Conservation (phyloP, 30 jellyfish, hydroid and myxozoan genomes). For the Aurelia sp. region DNA sequence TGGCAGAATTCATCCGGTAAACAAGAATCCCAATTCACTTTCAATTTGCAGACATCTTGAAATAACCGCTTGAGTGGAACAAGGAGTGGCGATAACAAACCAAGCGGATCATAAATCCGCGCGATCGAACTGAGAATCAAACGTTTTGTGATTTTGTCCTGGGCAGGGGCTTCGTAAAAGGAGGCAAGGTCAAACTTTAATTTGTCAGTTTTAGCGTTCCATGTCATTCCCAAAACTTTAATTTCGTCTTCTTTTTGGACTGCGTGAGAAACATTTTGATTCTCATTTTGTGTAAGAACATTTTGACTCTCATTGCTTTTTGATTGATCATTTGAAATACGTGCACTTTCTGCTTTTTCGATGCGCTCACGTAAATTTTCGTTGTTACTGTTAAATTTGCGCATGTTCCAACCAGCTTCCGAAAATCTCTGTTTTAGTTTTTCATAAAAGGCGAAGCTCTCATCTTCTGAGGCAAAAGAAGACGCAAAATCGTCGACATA, state of each 20-base stretch:
- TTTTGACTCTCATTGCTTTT: no score
- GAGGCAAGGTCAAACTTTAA: neutral
- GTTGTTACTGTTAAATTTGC: slow-evolving; percentile 52
- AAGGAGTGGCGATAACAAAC: slow-evolving; percentile 14
- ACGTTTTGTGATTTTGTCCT: neutral
- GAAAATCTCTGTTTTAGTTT: slow-evolving; percentile 10
- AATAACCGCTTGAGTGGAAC: slow-evolving; percentile 21
- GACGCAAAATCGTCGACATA: slow-evolving; percentile 31
- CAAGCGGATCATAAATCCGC: slow-evolving; percentile 44
- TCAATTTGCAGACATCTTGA: slow-evolving; percentile 36
- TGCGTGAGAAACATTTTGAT: no score
- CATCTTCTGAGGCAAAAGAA: slow-evolving; percentile 1
- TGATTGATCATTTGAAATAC: no score
- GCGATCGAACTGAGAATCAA: neutral
- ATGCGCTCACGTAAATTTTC: neutral
- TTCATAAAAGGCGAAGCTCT: slow-evolving; percentile 7
- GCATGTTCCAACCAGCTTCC: slow-evolving; percentile 36
- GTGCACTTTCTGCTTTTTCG: neutral
- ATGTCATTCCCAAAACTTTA: slow-evolving; percentile 28
- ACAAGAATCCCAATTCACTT: slow-evolving; percentile 17
- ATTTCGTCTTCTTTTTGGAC: slow-evolving; percentile 1
- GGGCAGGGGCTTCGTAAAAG: neutral
- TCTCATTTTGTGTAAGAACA: no score
- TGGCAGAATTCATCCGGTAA: slow-evolving; percentile 14
- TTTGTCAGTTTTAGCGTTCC: slow-evolving; percentile 18